Percentiles rank a stretch among this genome's conserved stretches.
phyloP scores from a whole-genome alignment of 1,140 invertebrate species.

The Metopolophium dirhodum region DNA sequence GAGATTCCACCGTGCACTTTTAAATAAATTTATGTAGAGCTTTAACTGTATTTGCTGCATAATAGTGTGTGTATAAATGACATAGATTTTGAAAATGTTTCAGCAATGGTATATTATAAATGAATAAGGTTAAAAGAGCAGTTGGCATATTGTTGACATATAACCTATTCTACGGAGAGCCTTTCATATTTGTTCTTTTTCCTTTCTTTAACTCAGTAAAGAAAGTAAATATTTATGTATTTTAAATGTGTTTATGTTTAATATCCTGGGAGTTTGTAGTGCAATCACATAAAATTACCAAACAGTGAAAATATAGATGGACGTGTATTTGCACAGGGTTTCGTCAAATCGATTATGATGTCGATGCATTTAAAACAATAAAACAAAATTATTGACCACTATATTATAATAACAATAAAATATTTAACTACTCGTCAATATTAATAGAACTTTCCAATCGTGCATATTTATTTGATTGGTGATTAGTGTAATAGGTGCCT shows the following conservation, averaged over 20 bases:
- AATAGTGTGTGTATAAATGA: background rate
- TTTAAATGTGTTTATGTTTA: constrained; percentile 8
- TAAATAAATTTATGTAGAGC: background rate
- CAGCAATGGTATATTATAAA: background rate
- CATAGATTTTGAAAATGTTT: background rate
- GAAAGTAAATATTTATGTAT: background rate
- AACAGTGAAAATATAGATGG: background rate
- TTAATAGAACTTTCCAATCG: background rate
- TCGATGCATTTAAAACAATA: background rate
- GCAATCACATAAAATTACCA: background rate
- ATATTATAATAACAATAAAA: background rate
- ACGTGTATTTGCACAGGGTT: background rate
- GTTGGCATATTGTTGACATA: background rate
- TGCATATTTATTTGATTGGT: too few species aligned
- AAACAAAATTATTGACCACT: background rate
- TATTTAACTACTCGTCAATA: background rate
- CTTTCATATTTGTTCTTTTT: background rate
- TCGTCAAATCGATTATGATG: background rate
- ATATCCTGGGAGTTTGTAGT: background rate
- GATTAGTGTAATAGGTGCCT: too few species aligned
- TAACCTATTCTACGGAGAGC: too few species aligned
- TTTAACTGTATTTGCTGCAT: background rate
- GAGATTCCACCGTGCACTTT: background rate
- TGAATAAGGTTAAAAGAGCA: background rate
- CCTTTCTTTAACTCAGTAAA: background rate